phyloP scores from a whole-genome alignment of 1,140 invertebrate species.

The Agrilus planipennis region DNA sequence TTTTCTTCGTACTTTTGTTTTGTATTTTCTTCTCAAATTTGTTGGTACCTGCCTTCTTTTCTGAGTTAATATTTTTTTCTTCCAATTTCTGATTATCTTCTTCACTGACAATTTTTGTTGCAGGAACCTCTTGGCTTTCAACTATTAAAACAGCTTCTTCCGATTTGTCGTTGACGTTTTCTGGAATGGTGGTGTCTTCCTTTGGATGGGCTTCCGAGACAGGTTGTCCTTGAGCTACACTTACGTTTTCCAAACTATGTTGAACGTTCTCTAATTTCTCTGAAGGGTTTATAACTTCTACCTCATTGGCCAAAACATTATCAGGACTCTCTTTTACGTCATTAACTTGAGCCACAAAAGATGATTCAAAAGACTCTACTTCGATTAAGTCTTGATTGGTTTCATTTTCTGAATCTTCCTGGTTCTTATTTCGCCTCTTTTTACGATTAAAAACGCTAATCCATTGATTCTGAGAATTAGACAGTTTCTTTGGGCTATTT shows the following conservation, averaged over 20 bases:
- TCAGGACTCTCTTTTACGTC: too few relatives aligned
- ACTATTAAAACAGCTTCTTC: slow-evolving; percentile 1
- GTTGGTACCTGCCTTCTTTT: neutral
- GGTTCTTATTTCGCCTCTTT: slow-evolving; percentile 27
- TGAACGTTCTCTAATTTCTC: too few relatives aligned
- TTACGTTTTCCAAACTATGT: too few relatives aligned
- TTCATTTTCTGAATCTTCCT: slow-evolving; percentile 6
- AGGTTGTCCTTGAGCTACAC: too few relatives aligned
- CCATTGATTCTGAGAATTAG: slow-evolving; percentile 24
- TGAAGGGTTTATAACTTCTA: too few relatives aligned
- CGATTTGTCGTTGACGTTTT: slow-evolving; percentile 18
- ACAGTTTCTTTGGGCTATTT: slow-evolving; percentile 8
- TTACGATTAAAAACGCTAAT: slow-evolving; percentile 30
- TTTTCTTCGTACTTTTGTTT: neutral
- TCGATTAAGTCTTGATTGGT: slow-evolving; percentile 7
- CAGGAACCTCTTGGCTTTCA: neutral
- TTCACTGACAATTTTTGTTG: too few relatives aligned
- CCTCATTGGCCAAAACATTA: too few relatives aligned
- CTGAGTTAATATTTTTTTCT: neutral
- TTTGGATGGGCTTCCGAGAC: too few relatives aligned
- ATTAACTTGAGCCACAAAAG: too few relatives aligned
- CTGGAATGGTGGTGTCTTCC: too few relatives aligned
- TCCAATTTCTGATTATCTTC: neutral
- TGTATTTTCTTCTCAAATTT: neutral
- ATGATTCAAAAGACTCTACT: too few relatives aligned